These are phyloP conservation scores for Eurois occulta DNA, from an alignment of 2,888 invertebrate species.

Conservation along the genomic window DNA sequence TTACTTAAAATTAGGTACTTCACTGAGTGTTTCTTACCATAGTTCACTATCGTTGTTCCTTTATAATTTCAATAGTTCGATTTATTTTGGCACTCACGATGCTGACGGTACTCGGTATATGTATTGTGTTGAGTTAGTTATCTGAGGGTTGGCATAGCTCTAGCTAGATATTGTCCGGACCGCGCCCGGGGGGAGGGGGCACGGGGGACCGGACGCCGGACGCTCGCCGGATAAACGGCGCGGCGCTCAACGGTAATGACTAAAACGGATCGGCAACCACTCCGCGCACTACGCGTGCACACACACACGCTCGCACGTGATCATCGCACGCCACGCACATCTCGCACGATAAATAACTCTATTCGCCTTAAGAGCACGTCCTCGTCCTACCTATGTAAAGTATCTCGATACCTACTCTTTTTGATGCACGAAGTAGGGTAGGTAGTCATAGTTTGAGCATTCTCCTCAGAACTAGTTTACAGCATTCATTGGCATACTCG, in stretches of 20 bases:
- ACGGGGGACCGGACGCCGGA: not conserved
- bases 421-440: not conserved
- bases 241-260: constrained; percentile 40
- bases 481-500: not conserved
- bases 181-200: not conserved
- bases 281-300: constrained; percentile 13
- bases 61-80: not conserved
- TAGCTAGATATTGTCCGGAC: constrained; percentile 46
- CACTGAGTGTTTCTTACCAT: not conserved
- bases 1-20: not conserved
- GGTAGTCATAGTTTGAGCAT: not conserved
- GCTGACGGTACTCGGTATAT: constrained; percentile 14
- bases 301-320: not conserved
- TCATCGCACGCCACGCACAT: constrained; percentile 24
- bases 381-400: not conserved
- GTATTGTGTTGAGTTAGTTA: constrained; percentile 27
- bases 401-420: not conserved
- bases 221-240: constrained; percentile 17
- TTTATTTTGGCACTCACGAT: not conserved
- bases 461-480: not conserved
- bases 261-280: constrained; percentile 44
- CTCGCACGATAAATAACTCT: constrained; percentile 8
- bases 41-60: no score
- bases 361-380: not conserved
- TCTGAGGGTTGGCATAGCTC: constrained; percentile 33